Evolutionary conservation across 2,888 invertebrate genomes (phyloP).

Genomic region (Zonitis immaculata): DNA sequence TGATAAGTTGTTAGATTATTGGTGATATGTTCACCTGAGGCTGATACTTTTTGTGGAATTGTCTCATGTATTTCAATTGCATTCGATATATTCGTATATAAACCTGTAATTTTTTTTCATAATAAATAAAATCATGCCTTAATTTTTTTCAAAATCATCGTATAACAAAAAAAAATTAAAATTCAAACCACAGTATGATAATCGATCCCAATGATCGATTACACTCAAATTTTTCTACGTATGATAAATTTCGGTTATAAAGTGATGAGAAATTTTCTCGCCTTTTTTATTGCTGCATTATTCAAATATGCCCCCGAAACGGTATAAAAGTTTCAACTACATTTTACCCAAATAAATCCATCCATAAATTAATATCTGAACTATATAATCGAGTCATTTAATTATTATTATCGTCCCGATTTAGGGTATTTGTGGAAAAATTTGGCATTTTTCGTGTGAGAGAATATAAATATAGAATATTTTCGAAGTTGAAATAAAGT

Average conservation of each 20-base stretch:
- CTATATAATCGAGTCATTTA: neutral
- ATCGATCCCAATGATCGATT: neutral
- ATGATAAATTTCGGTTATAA: neutral
- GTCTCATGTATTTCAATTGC: conserved; percentile 53
- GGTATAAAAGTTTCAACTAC: neutral
- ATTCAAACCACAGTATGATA: neutral
- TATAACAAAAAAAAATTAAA: too few relatives aligned
- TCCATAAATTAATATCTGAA: neutral
- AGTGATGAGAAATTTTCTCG: neutral
- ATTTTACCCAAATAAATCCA: neutral
- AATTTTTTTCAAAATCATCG: too few relatives aligned
- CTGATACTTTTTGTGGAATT: conserved; percentile 58
- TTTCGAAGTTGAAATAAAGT: neutral
- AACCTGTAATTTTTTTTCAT: conserved; percentile 41
- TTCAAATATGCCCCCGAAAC: neutral
- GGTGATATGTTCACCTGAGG: conserved; percentile 48
- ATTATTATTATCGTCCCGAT: too few relatives aligned
- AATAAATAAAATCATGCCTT: neutral
- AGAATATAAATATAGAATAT: too few relatives aligned
- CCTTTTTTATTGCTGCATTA: neutral
- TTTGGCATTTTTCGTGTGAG: too few relatives aligned
- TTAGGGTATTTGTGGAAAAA: too few relatives aligned
- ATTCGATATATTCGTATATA: conserved; percentile 49
- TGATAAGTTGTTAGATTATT: conserved; percentile 53
- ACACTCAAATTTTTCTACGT: neutral